Percentiles rank a stretch among this genome's conserved stretches.
Conservation (phyloP, 2,888 invertebrate species). For the Baronia brevicornis region DNA sequence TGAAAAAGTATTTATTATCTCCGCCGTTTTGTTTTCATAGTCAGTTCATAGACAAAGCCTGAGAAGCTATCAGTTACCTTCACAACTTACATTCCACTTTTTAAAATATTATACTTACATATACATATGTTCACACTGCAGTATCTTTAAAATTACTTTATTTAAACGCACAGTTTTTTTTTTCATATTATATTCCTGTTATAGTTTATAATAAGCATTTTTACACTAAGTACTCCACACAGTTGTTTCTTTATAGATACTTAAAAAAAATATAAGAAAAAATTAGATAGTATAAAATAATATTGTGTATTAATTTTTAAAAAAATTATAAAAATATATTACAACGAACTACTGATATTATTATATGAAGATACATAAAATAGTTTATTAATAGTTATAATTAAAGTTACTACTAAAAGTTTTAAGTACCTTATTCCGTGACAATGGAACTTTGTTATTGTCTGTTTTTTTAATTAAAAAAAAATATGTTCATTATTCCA, state of each 20-base stretch:
- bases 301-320: conserved; percentile 34
- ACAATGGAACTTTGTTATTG: conserved; percentile 11
- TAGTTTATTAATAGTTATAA: conserved; percentile 17
- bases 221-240: conserved; percentile 24
- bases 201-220: conserved; percentile 31
- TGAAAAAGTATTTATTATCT: conserved; percentile 36
- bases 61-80: conserved; percentile 61
- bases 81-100: conserved; percentile 54
- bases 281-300: conserved; percentile 52
- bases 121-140: conserved; percentile 24
- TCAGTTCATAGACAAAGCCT: conserved; percentile 53
- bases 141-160: conserved; percentile 20
- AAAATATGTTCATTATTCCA: conserved; percentile 45
- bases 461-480: conserved; percentile 13
- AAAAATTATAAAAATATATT: conserved; percentile 43
- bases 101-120: conserved; percentile 21
- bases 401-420: conserved; percentile 13
- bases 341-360: conserved; percentile 64
- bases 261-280: conserved; percentile 42
- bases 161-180: conserved; percentile 39
- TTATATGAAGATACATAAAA: conserved; percentile 26
- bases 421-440: conserved; percentile 13
- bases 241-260: conserved; percentile 34
- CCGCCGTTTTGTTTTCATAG: conserved; percentile 32
- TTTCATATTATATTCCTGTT: conserved; percentile 36